A percentile compares a stretch with the other conserved stretches of the same genome.
Evolutionary conservation across 1,140 invertebrate genomes (phyloP).

Genomic region (Phocides pigmalion): DNA sequence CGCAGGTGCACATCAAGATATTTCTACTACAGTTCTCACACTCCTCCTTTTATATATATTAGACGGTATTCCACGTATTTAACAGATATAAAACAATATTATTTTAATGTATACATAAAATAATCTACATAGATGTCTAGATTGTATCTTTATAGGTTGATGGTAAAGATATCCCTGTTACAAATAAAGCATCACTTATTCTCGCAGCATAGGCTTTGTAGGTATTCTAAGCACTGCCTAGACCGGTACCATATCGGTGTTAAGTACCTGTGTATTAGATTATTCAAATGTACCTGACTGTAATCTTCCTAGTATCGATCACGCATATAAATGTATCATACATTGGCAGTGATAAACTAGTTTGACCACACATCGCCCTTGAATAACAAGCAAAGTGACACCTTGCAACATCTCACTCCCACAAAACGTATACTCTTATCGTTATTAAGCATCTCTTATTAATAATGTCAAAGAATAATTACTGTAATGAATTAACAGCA

Average conservation of each 20-base stretch:
- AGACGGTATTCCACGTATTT: no score
- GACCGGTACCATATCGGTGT: slow-evolving; percentile 15
- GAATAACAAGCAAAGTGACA: slow-evolving; percentile 63
- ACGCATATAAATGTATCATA: slow-evolving; percentile 36
- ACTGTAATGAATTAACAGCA: slow-evolving; percentile 30
- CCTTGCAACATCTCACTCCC: slow-evolving; percentile 64
- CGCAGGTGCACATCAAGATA: no score
- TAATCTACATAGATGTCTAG: no score
- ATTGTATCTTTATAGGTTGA: not conserved
- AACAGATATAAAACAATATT: no score
- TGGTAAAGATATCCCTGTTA: not conserved
- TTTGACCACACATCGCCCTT: slow-evolving; percentile 67
- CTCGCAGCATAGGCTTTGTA: slow-evolving; percentile 13
- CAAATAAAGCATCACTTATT: slow-evolving; percentile 3
- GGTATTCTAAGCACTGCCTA: slow-evolving; percentile 10
- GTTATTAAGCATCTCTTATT: slow-evolving; percentile 51
- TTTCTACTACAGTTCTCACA: no score
- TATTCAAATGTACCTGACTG: slow-evolving; percentile 34
- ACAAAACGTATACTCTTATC: slow-evolving; percentile 62
- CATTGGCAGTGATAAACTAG: slow-evolving; percentile 48
- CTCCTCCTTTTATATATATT: no score
- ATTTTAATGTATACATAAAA: no score
- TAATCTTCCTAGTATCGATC: slow-evolving; percentile 43
- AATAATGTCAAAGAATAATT: slow-evolving; percentile 51
- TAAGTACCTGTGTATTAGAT: slow-evolving; percentile 22